Evolutionary conservation across 2,888 invertebrate species (phyloP).

Genomic region (Tridacna crocea): DNA sequence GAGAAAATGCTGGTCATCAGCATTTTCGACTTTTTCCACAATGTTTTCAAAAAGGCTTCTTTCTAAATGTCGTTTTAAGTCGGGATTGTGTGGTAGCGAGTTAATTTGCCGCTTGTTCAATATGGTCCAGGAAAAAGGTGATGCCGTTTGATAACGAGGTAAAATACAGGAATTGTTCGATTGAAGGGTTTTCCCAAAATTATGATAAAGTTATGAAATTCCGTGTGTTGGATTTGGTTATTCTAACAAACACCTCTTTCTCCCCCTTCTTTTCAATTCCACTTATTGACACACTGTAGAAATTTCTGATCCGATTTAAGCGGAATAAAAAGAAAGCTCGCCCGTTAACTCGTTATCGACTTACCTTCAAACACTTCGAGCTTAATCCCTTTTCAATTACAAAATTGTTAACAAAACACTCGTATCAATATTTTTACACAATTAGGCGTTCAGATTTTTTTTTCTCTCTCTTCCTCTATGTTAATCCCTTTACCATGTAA

Average conservation of each 20-base stretch:
- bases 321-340: slow-evolving; percentile 31
- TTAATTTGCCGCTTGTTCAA: too few relatives aligned
- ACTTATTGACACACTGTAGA: slow-evolving; percentile 32
- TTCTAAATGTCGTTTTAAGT: too few relatives aligned
- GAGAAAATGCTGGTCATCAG: too few relatives aligned
- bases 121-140: too few relatives aligned
- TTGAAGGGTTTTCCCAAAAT: slow-evolving; percentile 8
- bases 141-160: neutral
- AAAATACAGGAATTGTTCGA: too few relatives aligned
- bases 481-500: neutral
- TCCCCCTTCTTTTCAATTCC: slow-evolving; percentile 17
- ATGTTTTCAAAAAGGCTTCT: too few relatives aligned
- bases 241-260: neutral
- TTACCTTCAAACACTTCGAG: slow-evolving; percentile 41
- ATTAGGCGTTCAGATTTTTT: slow-evolving; percentile 45
- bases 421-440: slow-evolving; percentile 44
- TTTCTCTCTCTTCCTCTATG: neutral
- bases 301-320: slow-evolving; percentile 48
- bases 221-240: neutral
- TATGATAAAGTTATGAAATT: slow-evolving; percentile 29
- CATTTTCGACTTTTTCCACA: too few relatives aligned
- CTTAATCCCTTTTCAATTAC: slow-evolving; percentile 50
- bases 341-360: slow-evolving; percentile 62
- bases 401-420: slow-evolving; percentile 55
- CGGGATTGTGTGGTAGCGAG: too few relatives aligned